These are phyloP conservation scores for Nemapogon koenigi DNA, from an alignment of 2,888 invertebrate species.

Conservation along the genomic window DNA sequence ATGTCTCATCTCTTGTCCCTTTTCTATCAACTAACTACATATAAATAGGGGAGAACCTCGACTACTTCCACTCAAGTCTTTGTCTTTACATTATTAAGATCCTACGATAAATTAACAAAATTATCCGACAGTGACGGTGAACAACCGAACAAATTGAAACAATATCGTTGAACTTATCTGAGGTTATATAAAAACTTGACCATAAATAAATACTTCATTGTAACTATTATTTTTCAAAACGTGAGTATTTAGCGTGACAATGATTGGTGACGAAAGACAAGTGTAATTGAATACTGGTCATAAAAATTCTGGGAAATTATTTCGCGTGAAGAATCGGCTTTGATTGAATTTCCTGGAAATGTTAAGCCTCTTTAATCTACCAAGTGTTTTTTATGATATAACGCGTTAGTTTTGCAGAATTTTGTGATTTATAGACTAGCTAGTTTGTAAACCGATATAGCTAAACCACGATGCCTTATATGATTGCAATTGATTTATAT, in stretches of 20 bases:
- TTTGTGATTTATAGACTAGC: too few relatives aligned
- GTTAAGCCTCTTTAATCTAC: neutral
- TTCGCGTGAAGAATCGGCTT: constrained; percentile 4
- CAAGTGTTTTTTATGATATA: too few relatives aligned
- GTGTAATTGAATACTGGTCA: constrained; percentile 21
- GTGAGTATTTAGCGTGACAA: constrained; percentile 23
- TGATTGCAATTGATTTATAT: too few relatives aligned
- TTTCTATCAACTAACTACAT: too few relatives aligned
- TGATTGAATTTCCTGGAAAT: constrained; percentile 19
- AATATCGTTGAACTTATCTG: constrained; percentile 19
- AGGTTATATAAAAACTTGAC: constrained; percentile 18
- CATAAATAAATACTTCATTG: constrained; percentile 23
- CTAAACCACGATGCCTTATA: too few relatives aligned
- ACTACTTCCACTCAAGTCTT: too few relatives aligned
- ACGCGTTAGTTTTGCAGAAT: too few relatives aligned
- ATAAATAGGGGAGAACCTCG: too few relatives aligned
- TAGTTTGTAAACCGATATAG: too few relatives aligned
- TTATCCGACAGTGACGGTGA: constrained; percentile 16
- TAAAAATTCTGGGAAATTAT: constrained; percentile 20
- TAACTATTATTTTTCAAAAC: constrained; percentile 18
- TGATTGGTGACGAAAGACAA: constrained; percentile 8
- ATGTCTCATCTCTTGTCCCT: too few relatives aligned
- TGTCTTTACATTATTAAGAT: too few relatives aligned
- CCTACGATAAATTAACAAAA: constrained; percentile 6
- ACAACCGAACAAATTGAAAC: constrained; percentile 20